A percentile compares a stretch with the other conserved stretches of the same genome.
Conservation (phyloP, 2,113 vertebrate species). For the Canis aureus region DNA sequence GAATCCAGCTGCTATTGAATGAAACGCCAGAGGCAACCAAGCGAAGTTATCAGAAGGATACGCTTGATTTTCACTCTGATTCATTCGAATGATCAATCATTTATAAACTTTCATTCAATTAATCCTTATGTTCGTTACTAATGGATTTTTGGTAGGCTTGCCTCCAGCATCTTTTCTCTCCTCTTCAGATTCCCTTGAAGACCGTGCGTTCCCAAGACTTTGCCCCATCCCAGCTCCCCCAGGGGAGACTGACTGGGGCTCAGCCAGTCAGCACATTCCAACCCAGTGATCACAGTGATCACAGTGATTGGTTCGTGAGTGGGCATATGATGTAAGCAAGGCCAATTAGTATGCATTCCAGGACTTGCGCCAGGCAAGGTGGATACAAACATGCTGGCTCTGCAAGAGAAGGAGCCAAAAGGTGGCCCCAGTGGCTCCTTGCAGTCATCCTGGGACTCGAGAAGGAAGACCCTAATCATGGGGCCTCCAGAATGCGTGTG, state of each 20-base stretch:
- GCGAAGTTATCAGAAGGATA: background rate
- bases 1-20: background rate
- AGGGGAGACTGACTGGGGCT: background rate
- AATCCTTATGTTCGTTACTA: background rate
- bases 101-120: background rate
- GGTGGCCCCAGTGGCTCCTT: background rate
- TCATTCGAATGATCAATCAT: background rate
- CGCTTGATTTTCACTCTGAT: background rate
- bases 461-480: background rate
- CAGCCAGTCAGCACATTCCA: background rate
- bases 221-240: too few relatives aligned
- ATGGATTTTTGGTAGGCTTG: background rate
- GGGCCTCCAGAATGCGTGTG: background rate
- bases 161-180: background rate
- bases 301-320: background rate
- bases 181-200: background rate
- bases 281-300: background rate
- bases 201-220: background rate
- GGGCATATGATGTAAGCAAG: background rate
- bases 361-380: background rate
- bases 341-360: background rate
- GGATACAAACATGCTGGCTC: background rate
- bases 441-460: background rate
- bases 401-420: background rate
- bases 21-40: background rate